Evolutionary conservation across 2,888 invertebrate species (phyloP), one percentile per base, ranked within the genome.

Genomic region (Phlogophora meticulosa): DNA sequence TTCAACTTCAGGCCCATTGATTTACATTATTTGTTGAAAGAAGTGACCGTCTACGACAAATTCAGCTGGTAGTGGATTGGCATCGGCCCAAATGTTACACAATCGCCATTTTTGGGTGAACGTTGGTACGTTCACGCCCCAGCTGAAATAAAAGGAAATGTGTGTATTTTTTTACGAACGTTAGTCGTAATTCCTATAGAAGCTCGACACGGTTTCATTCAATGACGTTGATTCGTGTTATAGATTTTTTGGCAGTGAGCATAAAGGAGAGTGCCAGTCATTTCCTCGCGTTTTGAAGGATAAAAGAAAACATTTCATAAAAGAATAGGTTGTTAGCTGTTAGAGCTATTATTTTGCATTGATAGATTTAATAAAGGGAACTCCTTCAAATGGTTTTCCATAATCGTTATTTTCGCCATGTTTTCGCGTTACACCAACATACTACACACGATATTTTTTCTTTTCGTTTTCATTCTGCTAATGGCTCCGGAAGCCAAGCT

Each of bases 41-140:
- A 28, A 48, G 34, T 52, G 58, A 61, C 53, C 49, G 42, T 58
- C 57, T 66, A 55, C 49, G 20, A 62, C 17, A 48, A 49, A 57
- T 60, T 32, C 48, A 56, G 48, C 58, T 62, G 55, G 55, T 52
- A 38, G 36, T 17, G 51, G 49, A 65, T 64, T 78, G 75, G 78
- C 78, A 46, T 22, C 58, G 66, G 57, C 63, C 81, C 75, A 78
- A 52, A 64, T 78, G 66, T 78, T 78, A 78, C 66, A 70, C 61
- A 78, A 81, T 69, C 65, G 32, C 52, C 58, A 46, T 59, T 72
- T 78, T 80, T 28, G 57, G 55, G 40, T 66, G 70, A 78, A 78
- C 69, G 74, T 49, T 79, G n/a, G 61, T 76, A 57, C 48, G 68
- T 68, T 62, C 59, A 57, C 72, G 66, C 76, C 61, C 64, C 38